Evolutionary conservation across 2,113 vertebrate genomes (phyloP).

Genomic region (Dromaius novaehollandiae): DNA sequence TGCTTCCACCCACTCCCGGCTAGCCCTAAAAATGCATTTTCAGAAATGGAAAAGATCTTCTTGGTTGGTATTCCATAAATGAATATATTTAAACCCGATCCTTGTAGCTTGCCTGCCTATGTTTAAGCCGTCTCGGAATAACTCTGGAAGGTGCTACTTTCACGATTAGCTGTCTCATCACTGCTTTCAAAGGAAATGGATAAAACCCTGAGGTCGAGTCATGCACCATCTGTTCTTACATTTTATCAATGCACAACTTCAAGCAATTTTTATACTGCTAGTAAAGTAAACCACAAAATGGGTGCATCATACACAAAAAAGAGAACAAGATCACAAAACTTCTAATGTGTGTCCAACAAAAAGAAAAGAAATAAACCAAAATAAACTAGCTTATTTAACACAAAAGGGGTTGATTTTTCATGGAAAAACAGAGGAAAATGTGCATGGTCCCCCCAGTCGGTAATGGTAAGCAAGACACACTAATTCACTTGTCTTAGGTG

Average conservation of each 20-base stretch:
- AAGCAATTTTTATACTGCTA: slow-evolving; percentile 11
- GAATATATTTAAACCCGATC: neutral
- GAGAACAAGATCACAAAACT: neutral
- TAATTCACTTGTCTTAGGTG: neutral
- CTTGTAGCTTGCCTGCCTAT: neutral
- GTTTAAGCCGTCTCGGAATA: neutral
- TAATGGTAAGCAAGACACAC: neutral
- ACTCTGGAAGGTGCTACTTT: slow-evolving; percentile 16
- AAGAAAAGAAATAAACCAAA: neutral
- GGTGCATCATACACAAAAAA: neutral
- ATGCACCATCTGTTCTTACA: neutral
- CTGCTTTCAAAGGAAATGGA: neutral
- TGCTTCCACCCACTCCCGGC: neutral
- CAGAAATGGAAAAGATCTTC: neutral
- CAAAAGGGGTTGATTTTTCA: neutral
- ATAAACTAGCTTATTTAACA: neutral
- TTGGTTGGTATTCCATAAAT: neutral
- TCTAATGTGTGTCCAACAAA: neutral
- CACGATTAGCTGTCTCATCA: neutral
- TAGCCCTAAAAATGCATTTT: slow-evolving; percentile 2
- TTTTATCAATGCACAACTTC: slow-evolving; percentile 15
- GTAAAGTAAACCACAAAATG: neutral
- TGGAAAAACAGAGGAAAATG: neutral
- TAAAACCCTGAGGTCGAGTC: slow-evolving; percentile 1
- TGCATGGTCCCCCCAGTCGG: neutral